Conservation (phyloP, 2,797 vertebrate species). For the Tenualosa thibaudeaui region DNA sequence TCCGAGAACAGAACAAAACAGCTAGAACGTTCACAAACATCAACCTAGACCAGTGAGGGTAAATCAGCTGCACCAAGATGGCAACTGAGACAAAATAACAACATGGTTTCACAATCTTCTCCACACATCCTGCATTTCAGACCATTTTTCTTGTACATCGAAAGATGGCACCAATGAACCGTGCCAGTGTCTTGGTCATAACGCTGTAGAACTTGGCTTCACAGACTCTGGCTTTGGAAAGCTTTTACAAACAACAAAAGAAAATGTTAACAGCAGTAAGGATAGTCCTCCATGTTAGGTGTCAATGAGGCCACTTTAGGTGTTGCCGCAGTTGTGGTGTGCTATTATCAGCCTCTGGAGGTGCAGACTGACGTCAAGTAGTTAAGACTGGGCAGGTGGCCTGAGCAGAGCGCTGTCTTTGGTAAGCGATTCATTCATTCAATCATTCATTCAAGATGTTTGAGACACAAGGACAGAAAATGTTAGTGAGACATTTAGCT, state of each 20-base stretch:
- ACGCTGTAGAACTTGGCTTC: background rate
- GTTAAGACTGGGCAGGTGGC: background rate
- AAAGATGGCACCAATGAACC: background rate
- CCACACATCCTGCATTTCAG: background rate
- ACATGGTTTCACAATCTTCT: slow-evolving; percentile 8
- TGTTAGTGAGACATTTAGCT: slow-evolving; percentile 15
- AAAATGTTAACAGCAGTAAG: background rate
- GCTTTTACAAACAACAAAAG: background rate
- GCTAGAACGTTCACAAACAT: slow-evolving; percentile 51
- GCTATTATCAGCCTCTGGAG: background rate
- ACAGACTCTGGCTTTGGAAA: background rate
- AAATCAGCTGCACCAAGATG: slow-evolving; percentile 82
- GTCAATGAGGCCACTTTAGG: background rate
- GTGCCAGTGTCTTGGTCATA: background rate
- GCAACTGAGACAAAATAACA: slow-evolving; percentile 60
- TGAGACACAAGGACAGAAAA: slow-evolving; percentile 68
- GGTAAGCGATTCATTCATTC: slow-evolving; percentile 89
- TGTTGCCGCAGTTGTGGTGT: slow-evolving; percentile 3
- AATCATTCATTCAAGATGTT: slow-evolving; percentile 61
- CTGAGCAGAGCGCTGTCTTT: slow-evolving; percentile 96
- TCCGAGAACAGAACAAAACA: slow-evolving; percentile 48
- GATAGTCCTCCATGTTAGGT: background rate
- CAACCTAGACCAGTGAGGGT: slow-evolving; percentile 67
- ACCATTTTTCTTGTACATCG: background rate
- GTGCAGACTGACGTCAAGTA: background rate